These are phyloP conservation scores for Muscicapa adusta DNA, from an alignment of 2,113 vertebrate species.

Conservation along the genomic window DNA sequence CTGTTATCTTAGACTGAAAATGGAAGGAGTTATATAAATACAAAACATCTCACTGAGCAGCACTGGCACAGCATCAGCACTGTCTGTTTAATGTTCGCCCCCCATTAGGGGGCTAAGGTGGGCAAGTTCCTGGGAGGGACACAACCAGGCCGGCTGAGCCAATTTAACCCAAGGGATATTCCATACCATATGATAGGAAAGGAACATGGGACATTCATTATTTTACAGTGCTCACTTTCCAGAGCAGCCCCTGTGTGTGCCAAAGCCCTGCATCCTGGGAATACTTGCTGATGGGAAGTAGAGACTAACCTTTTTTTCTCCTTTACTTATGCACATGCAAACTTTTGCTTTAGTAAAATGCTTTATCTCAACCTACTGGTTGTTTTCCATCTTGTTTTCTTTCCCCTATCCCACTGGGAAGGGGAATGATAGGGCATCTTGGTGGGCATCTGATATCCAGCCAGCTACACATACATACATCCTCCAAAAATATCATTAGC, in stretches of 20 bases:
- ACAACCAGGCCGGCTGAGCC: background rate
- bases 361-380: background rate
- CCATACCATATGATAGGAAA: background rate
- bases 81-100: background rate
- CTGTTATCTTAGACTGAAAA: background rate
- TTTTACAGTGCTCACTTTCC: background rate
- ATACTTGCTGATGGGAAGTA: background rate
- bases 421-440: background rate
- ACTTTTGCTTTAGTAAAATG: background rate
- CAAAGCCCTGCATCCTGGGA: background rate
- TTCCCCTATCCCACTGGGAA: background rate
- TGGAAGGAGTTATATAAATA: background rate
- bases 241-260: background rate
- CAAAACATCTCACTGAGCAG: background rate
- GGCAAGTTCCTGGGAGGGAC: background rate
- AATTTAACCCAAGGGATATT: background rate
- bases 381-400: background rate
- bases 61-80: background rate
- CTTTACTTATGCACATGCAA: background rate
- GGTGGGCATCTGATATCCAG: background rate
- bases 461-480: background rate
- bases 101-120: background rate
- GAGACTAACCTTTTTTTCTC: background rate
- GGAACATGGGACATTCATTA: fast-evolving
- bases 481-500: background rate